These are phyloP conservation scores for Crepidodera aurea DNA, from an alignment of 2,888 invertebrate species.

Conservation along the genomic window DNA sequence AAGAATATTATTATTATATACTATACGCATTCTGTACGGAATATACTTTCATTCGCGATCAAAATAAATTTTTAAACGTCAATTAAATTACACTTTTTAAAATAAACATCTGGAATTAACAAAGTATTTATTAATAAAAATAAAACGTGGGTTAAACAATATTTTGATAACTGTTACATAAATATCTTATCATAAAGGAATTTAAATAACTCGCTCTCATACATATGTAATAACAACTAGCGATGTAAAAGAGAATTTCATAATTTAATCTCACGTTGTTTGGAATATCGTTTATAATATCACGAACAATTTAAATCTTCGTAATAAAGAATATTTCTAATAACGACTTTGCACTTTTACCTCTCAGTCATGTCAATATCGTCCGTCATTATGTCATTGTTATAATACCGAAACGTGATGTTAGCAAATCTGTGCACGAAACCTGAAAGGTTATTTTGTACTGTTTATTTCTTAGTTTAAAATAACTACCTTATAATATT, in stretches of 20 bases:
- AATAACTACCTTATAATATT: slow-evolving; percentile 16
- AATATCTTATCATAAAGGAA: not conserved
- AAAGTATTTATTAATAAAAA: no score
- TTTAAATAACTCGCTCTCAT: slow-evolving; percentile 8
- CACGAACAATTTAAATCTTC: slow-evolving; percentile 17
- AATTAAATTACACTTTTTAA: no score
- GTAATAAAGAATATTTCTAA: slow-evolving; percentile 13
- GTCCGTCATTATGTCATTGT: slow-evolving; percentile 35
- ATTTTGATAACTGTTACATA: slow-evolving; percentile 8
- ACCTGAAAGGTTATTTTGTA: slow-evolving; percentile 36
- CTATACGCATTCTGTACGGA: no score
- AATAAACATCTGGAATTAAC: no score
- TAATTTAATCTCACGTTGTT: slow-evolving; percentile 13
- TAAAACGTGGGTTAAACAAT: not conserved
- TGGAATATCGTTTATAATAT: slow-evolving; percentile 13
- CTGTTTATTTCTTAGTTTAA: slow-evolving; percentile 8
- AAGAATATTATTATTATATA: no score
- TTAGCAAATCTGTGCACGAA: slow-evolving; percentile 31
- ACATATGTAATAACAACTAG: slow-evolving; percentile 4
- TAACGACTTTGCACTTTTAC: slow-evolving; percentile 19
- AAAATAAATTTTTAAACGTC: no score
- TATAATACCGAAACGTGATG: slow-evolving; percentile 38
- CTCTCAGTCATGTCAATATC: slow-evolving; percentile 16
- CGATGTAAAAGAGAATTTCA: not conserved
- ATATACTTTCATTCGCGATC: no score